phyloP scores from a whole-genome alignment of 1,140 invertebrate genomes.

The Penaeus indicus region DNA sequence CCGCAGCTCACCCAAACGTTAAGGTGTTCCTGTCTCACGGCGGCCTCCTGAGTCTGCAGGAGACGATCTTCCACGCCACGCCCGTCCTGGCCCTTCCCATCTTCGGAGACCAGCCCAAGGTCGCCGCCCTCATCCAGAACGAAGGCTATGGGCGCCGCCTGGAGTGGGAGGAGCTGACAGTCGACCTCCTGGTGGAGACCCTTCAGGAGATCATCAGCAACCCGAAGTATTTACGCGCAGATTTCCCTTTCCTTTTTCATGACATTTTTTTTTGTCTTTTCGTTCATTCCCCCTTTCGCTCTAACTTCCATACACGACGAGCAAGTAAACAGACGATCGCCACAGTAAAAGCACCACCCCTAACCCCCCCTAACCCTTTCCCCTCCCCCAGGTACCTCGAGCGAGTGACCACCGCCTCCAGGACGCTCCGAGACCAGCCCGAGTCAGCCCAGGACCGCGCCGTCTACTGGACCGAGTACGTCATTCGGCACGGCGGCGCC shows the following conservation, averaged over 20 bases:
- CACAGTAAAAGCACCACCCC: no score
- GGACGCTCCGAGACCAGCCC: constrained; percentile 42
- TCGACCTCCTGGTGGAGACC: constrained; percentile 16
- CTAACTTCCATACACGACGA: no score
- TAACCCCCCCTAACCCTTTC: neutral
- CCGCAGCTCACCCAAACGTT: constrained; percentile 26
- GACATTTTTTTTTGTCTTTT: no score
- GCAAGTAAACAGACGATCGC: no score
- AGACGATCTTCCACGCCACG: constrained; percentile 79
- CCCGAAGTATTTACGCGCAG: neutral
- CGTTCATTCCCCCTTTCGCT: no score
- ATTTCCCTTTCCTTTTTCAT: neutral
- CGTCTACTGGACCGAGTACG: constrained; percentile 74
- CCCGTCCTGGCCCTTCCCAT: constrained; percentile 80
- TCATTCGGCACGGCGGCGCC: constrained; percentile 73
- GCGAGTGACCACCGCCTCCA: neutral
- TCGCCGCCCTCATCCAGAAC: constrained; percentile 68
- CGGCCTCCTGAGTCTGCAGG: constrained; percentile 78
- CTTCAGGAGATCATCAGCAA: constrained; percentile 21
- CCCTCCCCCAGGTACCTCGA: neutral
- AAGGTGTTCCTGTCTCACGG: constrained; percentile 79
- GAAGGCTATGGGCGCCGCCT: constrained; percentile 73
- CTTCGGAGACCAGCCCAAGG: constrained; percentile 74
- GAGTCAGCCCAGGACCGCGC: constrained; percentile 12
- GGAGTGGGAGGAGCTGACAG: constrained; percentile 31